Conservation (phyloP, 2,113 vertebrate genomes). For the Salvator merianae region DNA sequence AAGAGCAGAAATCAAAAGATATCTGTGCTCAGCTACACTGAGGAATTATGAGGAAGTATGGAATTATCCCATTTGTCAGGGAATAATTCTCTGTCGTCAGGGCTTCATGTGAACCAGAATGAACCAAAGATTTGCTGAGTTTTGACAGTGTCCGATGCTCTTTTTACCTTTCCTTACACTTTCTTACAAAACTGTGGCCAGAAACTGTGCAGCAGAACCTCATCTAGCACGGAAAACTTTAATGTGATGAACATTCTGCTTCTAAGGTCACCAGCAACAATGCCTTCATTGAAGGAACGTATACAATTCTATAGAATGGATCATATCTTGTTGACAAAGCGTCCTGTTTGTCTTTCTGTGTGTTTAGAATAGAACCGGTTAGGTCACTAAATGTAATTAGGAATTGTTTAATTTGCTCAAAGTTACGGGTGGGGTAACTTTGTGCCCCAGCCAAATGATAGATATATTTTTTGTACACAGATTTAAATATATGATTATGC, state of each 20-base stretch:
- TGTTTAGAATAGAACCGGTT: not conserved
- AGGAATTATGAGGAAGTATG: not conserved
- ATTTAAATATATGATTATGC: too few relatives aligned
- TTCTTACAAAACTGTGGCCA: not conserved
- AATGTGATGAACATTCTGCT: too few relatives aligned
- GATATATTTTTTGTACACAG: too few relatives aligned
- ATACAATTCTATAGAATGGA: too few relatives aligned
- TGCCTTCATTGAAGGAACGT: too few relatives aligned
- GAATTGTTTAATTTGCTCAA: accelerated
- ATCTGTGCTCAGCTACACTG: too few relatives aligned
- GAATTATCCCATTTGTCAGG: not conserved
- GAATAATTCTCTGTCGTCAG: not conserved
- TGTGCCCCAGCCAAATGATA: too few relatives aligned
- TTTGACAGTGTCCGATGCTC: not conserved
- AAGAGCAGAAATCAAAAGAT: not conserved
- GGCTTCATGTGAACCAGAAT: not conserved
- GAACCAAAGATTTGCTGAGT: not conserved
- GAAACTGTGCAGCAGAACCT: not conserved
- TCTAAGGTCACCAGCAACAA: too few relatives aligned
- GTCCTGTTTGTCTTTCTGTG: slow-evolving; percentile 57
- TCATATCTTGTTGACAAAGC: not conserved
- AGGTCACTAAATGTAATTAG: not conserved
- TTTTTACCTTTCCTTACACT: not conserved
- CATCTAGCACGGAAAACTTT: not conserved
- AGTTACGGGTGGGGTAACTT: too few relatives aligned